Evolutionary conservation across 2,797 vertebrate species (phyloP).

Genomic region (Serranus cabrilla): DNA sequence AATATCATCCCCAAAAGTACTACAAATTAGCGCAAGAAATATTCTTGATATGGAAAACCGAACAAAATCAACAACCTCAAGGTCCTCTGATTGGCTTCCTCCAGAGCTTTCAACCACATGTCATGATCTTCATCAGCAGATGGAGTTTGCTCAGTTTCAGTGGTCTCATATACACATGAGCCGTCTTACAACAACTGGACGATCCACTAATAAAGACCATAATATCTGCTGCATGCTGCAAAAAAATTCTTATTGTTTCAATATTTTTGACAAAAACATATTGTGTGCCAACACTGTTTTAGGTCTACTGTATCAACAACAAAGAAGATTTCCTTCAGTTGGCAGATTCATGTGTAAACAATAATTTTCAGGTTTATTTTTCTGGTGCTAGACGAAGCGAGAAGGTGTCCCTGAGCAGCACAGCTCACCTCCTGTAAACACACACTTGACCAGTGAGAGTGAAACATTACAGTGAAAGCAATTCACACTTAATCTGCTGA

Average conservation of each 20-base stretch:
- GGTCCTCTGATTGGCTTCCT: neutral
- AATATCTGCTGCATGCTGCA: neutral
- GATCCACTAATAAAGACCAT: neutral
- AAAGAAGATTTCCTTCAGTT: neutral
- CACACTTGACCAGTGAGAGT: constrained; percentile 15
- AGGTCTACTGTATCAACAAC: neutral
- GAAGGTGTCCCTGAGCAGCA: neutral
- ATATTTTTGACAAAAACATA: neutral
- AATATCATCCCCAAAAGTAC: too few species aligned
- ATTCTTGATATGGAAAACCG: too few species aligned
- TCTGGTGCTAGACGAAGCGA: neutral
- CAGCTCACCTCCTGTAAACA: neutral
- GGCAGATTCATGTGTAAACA: neutral
- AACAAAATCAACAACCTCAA: too few species aligned
- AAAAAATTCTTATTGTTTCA: neutral
- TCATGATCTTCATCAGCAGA: neutral
- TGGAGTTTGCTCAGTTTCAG: neutral
- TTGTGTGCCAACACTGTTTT: neutral
- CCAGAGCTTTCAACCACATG: neutral
- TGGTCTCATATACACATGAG: neutral
- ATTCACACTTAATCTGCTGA: constrained; percentile 69
- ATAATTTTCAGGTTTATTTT: neutral
- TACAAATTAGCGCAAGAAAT: too few species aligned
- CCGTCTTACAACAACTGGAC: neutral
- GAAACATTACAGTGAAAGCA: constrained; percentile 34